Conservation (phyloP, 2,113 vertebrate genomes). For the Eretmochelys imbricata region DNA sequence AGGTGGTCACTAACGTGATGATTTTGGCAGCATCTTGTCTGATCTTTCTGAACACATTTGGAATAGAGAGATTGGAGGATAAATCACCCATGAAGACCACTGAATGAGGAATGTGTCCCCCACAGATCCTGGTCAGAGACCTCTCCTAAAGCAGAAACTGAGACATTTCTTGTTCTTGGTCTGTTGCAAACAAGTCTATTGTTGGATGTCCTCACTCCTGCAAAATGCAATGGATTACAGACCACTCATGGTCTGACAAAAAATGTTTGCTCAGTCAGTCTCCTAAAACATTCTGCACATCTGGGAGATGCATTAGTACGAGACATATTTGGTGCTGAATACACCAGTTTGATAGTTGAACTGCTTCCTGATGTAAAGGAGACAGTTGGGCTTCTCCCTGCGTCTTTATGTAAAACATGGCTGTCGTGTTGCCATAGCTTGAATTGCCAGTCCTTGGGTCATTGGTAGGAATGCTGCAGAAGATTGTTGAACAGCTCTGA, state of each 20-base stretch:
- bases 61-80: too few relatives aligned
- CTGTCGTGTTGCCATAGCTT: background rate
- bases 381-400: background rate
- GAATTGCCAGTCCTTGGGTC: background rate
- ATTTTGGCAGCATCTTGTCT: background rate
- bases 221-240: background rate
- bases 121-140: too few relatives aligned
- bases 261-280: background rate
- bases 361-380: background rate
- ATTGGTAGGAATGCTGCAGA: background rate
- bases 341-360: background rate
- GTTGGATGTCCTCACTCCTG: background rate
- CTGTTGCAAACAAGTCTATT: too few relatives aligned
- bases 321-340: background rate
- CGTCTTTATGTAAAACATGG: background rate
- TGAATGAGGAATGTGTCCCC: too few relatives aligned
- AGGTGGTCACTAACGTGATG: background rate
- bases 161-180: too few relatives aligned
- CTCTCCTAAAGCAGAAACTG: too few relatives aligned
- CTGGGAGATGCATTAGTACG: background rate
- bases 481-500: background rate
- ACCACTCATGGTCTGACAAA: background rate
- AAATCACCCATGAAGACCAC: too few relatives aligned
- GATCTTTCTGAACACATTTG: too few relatives aligned
- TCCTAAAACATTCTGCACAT: background rate